phyloP scores from a whole-genome alignment of 2,113 vertebrate species.

The Melanerpes formicivorus region DNA sequence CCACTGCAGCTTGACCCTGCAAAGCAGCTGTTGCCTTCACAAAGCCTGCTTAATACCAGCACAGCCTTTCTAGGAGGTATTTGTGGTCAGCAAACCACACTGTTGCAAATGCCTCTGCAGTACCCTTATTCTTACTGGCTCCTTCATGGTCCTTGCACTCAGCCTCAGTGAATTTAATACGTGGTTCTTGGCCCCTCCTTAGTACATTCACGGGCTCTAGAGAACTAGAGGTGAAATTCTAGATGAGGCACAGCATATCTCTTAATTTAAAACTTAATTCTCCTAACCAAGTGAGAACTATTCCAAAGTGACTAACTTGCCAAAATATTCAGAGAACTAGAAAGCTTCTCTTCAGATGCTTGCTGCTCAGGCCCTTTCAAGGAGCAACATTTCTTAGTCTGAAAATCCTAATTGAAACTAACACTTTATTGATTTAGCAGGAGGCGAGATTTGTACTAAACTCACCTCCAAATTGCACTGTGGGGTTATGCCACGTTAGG shows the following conservation, averaged over 20 bases:
- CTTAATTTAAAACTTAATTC: background rate
- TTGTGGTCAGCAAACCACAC: background rate
- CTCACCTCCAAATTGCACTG: background rate
- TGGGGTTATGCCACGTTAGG: background rate
- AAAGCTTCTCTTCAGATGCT: background rate
- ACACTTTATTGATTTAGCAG: background rate
- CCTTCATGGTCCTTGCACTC: background rate
- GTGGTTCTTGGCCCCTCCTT: background rate
- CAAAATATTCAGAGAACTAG: background rate
- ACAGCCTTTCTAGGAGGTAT: fast-evolving
- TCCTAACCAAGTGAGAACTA: background rate
- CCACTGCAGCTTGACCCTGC: background rate
- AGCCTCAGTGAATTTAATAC: background rate
- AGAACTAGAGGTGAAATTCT: background rate
- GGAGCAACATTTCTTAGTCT: background rate
- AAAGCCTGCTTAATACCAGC: background rate
- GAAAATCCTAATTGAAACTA: background rate
- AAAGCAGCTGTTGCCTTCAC: background rate
- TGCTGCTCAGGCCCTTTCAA: background rate
- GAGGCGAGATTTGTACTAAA: background rate
- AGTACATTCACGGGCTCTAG: background rate
- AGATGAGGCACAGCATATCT: background rate
- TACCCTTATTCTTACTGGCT: background rate
- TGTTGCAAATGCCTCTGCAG: background rate
- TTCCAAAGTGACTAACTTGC: background rate